Evolutionary conservation across 1,140 invertebrate species (phyloP).

Genomic region (Drosophila ogumai): DNA sequence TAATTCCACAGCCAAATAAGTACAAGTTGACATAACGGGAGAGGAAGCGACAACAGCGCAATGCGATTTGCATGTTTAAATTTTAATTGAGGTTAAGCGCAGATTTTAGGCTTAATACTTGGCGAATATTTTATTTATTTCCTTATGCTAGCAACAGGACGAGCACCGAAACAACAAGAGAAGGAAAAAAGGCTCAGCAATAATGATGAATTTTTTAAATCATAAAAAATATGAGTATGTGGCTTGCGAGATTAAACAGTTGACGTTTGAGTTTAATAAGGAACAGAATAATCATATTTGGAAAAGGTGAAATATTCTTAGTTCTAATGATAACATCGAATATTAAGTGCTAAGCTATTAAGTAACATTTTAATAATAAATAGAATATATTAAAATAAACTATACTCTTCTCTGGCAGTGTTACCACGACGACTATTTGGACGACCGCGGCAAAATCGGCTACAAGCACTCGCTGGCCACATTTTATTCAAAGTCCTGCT

Average conservation of each 20-base stretch:
- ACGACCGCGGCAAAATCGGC: slow-evolving; percentile 76
- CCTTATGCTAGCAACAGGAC: slow-evolving; percentile 45
- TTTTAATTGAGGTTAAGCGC: slow-evolving; percentile 80
- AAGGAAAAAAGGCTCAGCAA: neutral
- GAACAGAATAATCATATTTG: too few relatives aligned
- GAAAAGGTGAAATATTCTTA: too few relatives aligned
- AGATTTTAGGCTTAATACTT: slow-evolving; percentile 60
- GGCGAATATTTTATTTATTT: slow-evolving; percentile 64
- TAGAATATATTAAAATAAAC: too few relatives aligned
- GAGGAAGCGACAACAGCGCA: slow-evolving; percentile 10
- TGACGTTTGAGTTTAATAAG: neutral
- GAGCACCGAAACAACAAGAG: slow-evolving; percentile 40
- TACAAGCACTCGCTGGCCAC: slow-evolving; percentile 88
- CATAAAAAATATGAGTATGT: neutral
- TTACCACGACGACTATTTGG: slow-evolving; percentile 73
- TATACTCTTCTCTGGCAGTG: slow-evolving; percentile 44
- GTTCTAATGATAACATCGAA: too few relatives aligned
- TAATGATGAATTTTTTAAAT: slow-evolving; percentile 5
- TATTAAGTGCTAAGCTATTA: too few relatives aligned
- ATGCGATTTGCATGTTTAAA: slow-evolving; percentile 74
- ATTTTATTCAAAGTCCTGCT: slow-evolving; percentile 90
- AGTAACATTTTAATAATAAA: too few relatives aligned
- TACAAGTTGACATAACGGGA: slow-evolving; percentile 1
- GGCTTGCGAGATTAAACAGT: neutral
- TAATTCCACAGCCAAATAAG: slow-evolving; percentile 56